phyloP scores from a whole-genome alignment of 2,888 invertebrate species.

The Lepidocyrtoides sp. region DNA sequence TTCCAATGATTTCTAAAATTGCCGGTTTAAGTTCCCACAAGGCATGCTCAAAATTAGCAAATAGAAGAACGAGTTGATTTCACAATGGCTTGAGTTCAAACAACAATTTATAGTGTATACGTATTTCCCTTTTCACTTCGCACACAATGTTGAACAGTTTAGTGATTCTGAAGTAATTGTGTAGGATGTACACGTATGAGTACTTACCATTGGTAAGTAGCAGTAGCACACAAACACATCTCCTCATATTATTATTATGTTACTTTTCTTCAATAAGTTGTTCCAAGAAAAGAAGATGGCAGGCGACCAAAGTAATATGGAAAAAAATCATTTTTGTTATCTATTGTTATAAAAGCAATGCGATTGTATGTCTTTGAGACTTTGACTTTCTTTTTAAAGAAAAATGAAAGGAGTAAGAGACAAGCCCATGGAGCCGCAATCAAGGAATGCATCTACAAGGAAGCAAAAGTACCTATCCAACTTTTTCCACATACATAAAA shows the following conservation, averaged over 20 bases:
- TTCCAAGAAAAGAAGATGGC: neutral
- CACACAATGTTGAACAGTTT: constrained; percentile 8
- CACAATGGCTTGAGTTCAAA: neutral
- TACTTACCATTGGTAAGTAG: too few relatives aligned
- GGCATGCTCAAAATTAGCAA: too few relatives aligned
- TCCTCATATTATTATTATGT: constrained; percentile 19
- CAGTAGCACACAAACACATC: neutral
- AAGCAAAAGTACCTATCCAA: neutral
- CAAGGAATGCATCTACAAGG: neutral
- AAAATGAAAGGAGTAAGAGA: neutral
- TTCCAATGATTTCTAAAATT: too few relatives aligned
- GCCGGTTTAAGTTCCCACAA: too few relatives aligned
- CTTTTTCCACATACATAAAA: too few relatives aligned
- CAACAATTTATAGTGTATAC: neutral
- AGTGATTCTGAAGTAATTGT: neutral
- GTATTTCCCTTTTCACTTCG: neutral
- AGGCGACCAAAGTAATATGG: neutral
- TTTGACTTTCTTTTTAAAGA: constrained; percentile 44
- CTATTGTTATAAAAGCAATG: constrained; percentile 38
- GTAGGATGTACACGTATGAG: too few relatives aligned
- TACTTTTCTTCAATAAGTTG: neutral
- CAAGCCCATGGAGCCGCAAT: neutral
- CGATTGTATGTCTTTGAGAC: constrained; percentile 28
- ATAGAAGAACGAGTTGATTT: neutral
- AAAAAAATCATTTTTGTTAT: constrained; percentile 38